phyloP scores from a whole-genome alignment of 2,113 vertebrate species.

The Pycnonotus jocosus region DNA sequence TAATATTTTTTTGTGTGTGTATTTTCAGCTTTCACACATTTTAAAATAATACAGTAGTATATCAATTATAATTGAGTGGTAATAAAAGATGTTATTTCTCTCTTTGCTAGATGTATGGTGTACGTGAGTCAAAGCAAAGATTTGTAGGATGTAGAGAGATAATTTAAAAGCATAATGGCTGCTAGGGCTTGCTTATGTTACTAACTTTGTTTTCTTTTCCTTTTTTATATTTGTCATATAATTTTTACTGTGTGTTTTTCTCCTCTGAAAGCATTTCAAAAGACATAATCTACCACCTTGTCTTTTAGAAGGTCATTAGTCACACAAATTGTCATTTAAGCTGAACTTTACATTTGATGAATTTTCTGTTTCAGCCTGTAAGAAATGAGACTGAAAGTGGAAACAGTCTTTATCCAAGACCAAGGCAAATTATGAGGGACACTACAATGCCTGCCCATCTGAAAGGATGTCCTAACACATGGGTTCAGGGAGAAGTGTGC shows the following conservation, averaged over 20 bases:
- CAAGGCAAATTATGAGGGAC: background rate
- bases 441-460: background rate
- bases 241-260: background rate
- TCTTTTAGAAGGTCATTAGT: slow-evolving; percentile 7
- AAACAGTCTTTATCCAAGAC: background rate
- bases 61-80: slow-evolving; percentile 45
- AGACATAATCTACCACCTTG: background rate
- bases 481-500: background rate
- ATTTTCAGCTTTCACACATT: background rate
- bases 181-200: background rate
- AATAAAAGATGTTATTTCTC: slow-evolving; percentile 29
- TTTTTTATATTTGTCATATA: background rate
- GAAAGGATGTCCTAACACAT: background rate
- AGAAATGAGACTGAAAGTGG: background rate
- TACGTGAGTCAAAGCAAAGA: slow-evolving; percentile 4
- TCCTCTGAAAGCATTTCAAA: slow-evolving; percentile 12
- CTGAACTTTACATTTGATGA: background rate
- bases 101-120: background rate
- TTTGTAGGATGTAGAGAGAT: slow-evolving; percentile 21
- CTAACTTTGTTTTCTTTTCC: slow-evolving; percentile 17
- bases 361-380: background rate
- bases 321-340: slow-evolving; percentile 11
- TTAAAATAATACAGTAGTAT: background rate
- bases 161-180: slow-evolving; percentile 15
- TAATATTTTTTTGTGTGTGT: background rate